A percentile compares a stretch with the other conserved stretches of the same genome.
These are phyloP conservation scores for Drosophila navojoa DNA, from an alignment of 1,140 invertebrate species.

Conservation along the genomic window DNA sequence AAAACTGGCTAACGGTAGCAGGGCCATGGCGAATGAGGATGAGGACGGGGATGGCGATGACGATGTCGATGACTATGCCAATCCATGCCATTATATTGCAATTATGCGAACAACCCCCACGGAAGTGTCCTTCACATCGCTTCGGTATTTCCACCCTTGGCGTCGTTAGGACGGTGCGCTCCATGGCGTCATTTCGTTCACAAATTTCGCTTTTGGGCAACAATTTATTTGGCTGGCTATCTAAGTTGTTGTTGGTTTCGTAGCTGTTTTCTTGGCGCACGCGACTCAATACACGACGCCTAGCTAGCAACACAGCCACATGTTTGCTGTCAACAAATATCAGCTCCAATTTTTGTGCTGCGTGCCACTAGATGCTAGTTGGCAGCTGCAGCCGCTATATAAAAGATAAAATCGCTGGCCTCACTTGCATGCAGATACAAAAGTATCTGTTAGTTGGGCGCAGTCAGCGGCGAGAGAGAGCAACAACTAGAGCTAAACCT, in stretches of 20 bases:
- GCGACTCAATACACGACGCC: constrained; percentile 50
- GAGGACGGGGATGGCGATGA: background rate
- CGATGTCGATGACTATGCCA: constrained; percentile 1
- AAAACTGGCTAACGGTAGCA: constrained; percentile 28
- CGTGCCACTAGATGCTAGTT: constrained; percentile 47
- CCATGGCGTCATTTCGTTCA: constrained; percentile 48
- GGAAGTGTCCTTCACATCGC: constrained; percentile 17
- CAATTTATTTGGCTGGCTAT: constrained; percentile 48
- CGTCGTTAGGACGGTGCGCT: constrained; percentile 53
- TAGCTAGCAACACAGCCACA: constrained; percentile 33
- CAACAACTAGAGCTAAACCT: background rate
- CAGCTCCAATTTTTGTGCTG: constrained; percentile 64
- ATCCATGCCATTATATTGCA: constrained; percentile 66
- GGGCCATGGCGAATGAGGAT: constrained; percentile 13
- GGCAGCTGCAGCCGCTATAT: constrained; percentile 55
- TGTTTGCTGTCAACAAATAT: constrained; percentile 78
- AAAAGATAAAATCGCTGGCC: constrained; percentile 53
- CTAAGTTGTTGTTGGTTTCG: constrained; percentile 13
- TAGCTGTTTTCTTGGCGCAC: constrained; percentile 35
- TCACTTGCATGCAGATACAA: constrained; percentile 52
- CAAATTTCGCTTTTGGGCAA: constrained; percentile 59
- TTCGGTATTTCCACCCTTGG: constrained; percentile 53
- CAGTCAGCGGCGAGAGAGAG: constrained; percentile 32
- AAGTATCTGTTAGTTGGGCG: constrained; percentile 60
- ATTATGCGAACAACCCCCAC: constrained; percentile 66